These are phyloP conservation scores for Anguilla anguilla DNA, from an alignment of 2,797 vertebrate species.

Conservation along the genomic window DNA sequence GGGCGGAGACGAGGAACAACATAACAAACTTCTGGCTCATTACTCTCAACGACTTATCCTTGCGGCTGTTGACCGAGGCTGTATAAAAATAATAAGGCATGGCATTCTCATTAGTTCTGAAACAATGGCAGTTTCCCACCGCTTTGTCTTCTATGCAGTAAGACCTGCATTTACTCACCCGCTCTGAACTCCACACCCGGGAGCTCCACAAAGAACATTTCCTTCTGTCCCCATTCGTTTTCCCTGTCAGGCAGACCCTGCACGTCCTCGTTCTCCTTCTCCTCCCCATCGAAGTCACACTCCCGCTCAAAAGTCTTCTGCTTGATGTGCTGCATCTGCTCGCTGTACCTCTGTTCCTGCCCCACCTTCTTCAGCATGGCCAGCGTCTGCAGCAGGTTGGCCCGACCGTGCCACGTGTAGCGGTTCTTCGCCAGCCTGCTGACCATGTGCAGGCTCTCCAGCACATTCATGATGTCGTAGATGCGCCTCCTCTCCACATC, in stretches of 20 bases:
- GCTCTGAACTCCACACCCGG: constrained; percentile 89
- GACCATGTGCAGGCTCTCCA: constrained; percentile 97
- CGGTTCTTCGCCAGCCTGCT: constrained; percentile 94
- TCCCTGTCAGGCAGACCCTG: constrained; percentile 51
- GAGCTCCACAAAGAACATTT: constrained; percentile 86
- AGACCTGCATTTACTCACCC: constrained; percentile 68
- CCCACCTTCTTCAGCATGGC: constrained; percentile 81
- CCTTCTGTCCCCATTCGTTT: constrained; percentile 69
- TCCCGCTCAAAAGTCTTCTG: constrained; percentile 75
- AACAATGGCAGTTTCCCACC: background rate
- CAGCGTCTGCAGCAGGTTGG: constrained; percentile 84
- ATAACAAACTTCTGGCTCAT: constrained; percentile 99
- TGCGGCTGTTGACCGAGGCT: constrained; percentile 91
- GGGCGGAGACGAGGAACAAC: constrained; percentile 90
- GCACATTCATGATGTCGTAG: constrained; percentile 95
- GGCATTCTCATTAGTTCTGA: background rate
- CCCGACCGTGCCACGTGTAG: constrained; percentile 89
- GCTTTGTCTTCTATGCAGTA: background rate
- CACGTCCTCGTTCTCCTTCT: constrained; percentile 72
- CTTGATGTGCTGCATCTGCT: constrained; percentile 89
- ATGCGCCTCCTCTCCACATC: constrained; percentile 91
- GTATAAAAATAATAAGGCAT: constrained; percentile 30
- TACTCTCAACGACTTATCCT: constrained; percentile 94
- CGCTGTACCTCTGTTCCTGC: constrained; percentile 81
- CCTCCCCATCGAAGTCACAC: constrained; percentile 70